A percentile compares a stretch with the other conserved stretches of the same genome.
Evolutionary conservation across 2,797 vertebrate species (phyloP).

Genomic region (Danio kyathit): DNA sequence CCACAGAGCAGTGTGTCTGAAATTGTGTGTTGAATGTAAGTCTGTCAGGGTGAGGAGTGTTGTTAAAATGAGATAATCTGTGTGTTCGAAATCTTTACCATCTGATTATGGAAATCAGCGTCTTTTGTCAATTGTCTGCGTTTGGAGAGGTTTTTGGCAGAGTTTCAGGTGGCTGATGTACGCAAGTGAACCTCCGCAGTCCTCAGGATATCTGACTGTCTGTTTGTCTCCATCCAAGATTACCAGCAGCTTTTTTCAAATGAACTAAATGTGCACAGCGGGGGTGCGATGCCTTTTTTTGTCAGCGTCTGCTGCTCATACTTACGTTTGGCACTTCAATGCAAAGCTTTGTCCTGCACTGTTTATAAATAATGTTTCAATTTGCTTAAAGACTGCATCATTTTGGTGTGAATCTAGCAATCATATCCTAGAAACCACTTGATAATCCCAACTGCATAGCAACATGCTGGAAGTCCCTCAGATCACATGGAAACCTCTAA

Average conservation of each 20-base stretch:
- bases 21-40: constrained; percentile 37
- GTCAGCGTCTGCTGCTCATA: background rate
- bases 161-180: constrained; percentile 9
- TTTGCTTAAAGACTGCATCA: background rate
- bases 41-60: constrained; percentile 45
- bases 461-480: too few relatives aligned
- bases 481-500: background rate
- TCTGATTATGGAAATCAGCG: constrained; percentile 37
- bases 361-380: background rate
- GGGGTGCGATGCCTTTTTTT: background rate
- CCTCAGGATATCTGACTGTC: background rate
- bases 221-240: constrained; percentile 21
- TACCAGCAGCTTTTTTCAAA: constrained; percentile 17
- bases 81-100: constrained; percentile 33
- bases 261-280: background rate
- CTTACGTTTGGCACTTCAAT: background rate
- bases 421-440: background rate
- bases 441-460: background rate
- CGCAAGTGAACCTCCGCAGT: background rate
- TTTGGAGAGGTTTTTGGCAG: background rate
- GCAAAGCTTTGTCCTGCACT: background rate
- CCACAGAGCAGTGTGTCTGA: constrained; percentile 40
- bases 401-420: background rate
- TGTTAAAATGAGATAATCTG: constrained; percentile 47
- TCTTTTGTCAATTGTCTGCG: constrained; percentile 23